A percentile compares a stretch with the other conserved stretches of the same genome.
Evolutionary conservation across 92 coral and sea anemone species (phyloP).

Genomic region (Montipora capitata): DNA sequence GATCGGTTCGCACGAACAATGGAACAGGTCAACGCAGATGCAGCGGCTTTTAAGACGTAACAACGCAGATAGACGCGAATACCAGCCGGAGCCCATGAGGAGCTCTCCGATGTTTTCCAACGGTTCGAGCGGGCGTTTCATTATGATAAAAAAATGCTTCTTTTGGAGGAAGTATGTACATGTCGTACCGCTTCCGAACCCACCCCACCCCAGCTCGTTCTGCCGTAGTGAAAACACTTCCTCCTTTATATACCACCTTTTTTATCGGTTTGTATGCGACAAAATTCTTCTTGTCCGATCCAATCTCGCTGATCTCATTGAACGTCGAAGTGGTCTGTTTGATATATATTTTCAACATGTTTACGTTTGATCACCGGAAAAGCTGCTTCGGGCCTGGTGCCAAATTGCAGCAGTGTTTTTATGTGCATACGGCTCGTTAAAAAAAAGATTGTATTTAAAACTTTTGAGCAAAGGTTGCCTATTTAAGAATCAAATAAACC

Average conservation of each 20-base stretch:
- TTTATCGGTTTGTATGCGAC: background rate
- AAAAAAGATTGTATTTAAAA: slow-evolving; percentile 27
- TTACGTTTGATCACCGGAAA: background rate
- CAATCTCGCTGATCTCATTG: background rate
- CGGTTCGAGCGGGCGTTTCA: background rate
- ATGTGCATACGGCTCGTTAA: slow-evolving; percentile 10
- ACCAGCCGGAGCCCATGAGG: background rate
- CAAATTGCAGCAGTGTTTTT: slow-evolving; percentile 2
- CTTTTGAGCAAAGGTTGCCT: slow-evolving; percentile 16
- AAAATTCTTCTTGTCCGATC: background rate
- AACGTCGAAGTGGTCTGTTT: background rate
- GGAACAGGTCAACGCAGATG: slow-evolving; percentile 82
- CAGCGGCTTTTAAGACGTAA: slow-evolving; percentile 50
- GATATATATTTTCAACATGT: background rate
- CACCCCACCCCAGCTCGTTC: background rate
- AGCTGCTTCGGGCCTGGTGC: slow-evolving; percentile 1
- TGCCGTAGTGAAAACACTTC: background rate
- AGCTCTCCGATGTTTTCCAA: slow-evolving; percentile 8
- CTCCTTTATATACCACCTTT: background rate
- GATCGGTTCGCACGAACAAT: slow-evolving; percentile 87
- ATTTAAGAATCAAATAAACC: slow-evolving; percentile 35
- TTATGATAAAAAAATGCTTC: no score
- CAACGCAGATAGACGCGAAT: background rate
- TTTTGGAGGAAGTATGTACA: background rate
- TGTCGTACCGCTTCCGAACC: no score